Evolutionary conservation across 2,113 vertebrate species (phyloP), one percentile per base, ranked within the genome.

Genomic region (Ailuropoda melanoleuca): DNA sequence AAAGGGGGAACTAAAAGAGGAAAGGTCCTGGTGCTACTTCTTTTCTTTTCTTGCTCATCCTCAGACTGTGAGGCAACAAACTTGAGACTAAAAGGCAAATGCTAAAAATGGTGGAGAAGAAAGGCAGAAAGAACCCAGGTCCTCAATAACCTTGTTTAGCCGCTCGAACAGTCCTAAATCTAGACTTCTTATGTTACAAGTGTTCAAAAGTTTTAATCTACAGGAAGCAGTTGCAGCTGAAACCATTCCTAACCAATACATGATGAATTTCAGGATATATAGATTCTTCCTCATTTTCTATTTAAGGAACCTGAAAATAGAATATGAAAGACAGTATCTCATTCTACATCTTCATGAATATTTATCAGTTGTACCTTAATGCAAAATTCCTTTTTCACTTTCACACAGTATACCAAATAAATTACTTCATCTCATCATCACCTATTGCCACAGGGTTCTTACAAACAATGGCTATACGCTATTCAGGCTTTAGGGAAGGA

Each of bases 351-450:
- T 89, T 96, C 46, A 92, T 55, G 29, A 92, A 46, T 90, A 96
- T 64, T 80, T 88, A 95, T 85, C 43, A 95, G 46, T 26, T 87
- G 43, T 48, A 95, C 39, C 26, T 62, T 90, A 83, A 92, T 74
- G 43, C 24, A 95, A 75, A 97, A 89, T 88, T 95, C 19, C 55
- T 92, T 93, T 92, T 96, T 90, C 37, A 94, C 15, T 93, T 96
- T 81, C 56, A 74, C 37, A 93, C 9, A 95, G 83, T 66, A 85
- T 64, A 70, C 43, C 34, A 88, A 96, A 95, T 83, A 93, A 90
- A 92, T 90, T 83, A 84, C n/a, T 82, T 37, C 75, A 88, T 48
- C 17, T 77, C 55, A 96, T 60, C 9, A 95, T 70, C n/a, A 84
- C 37, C n/a, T 95, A 92, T 26, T 92, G 39, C 29, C 50, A 29